Base-by-base conservation (phyloP, 2,888 invertebrate species). In the Artemia sinica region DNA sequence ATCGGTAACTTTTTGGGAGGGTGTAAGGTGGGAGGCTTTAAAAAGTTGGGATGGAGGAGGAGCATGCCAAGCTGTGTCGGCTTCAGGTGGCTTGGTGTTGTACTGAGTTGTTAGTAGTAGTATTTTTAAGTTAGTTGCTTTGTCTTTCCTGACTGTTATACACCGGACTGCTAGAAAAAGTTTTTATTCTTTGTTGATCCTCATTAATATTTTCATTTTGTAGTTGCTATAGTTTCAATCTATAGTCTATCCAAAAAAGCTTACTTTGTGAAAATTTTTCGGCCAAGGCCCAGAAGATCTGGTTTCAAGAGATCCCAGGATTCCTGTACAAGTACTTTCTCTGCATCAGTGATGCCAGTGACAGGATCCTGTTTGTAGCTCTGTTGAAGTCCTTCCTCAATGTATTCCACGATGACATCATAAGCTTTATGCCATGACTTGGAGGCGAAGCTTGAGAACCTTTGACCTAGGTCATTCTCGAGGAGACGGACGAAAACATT, bases 251-350 rank as follows among this genome's bases (percentile, higher is more conserved):
- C 6, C 41, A 41, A 41, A 41, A 41, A 41, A 18, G 28, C 63
- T 58, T 58, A 58, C 63, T 58, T 58, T n/a, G 63, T 58, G 10
- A 58, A 58, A n/a, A 58, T 28, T 58, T 58, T n/a, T 28, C 28
- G 63, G 63, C 63, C 63, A 9, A 58, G 28, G 9, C 63, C 12
- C 63, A 58, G n/a, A 18, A 58, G n/a, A 28, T 58, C 63, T 18
- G 63, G 63, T 28, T 58, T 58, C 63, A 58, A 10, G 14, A 58
- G n/a, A 3, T 58, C 28, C 14, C n/a, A 58, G 9, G 63, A 58
- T 9, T 58, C 63, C 28, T 58, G 63, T n/a, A 58, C 11, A 10
- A 58, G 28, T 18, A 11, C n/a, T 58, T 58, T 58, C 63, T 58
- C 63, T n/a, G n/a, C 63, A 58, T n/a, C 8, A 11, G 8, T 58